A percentile compares a stretch with the other conserved stretches of the same genome.
Conservation (phyloP, 2,888 invertebrate genomes). For the Trichopria drosophilae region DNA sequence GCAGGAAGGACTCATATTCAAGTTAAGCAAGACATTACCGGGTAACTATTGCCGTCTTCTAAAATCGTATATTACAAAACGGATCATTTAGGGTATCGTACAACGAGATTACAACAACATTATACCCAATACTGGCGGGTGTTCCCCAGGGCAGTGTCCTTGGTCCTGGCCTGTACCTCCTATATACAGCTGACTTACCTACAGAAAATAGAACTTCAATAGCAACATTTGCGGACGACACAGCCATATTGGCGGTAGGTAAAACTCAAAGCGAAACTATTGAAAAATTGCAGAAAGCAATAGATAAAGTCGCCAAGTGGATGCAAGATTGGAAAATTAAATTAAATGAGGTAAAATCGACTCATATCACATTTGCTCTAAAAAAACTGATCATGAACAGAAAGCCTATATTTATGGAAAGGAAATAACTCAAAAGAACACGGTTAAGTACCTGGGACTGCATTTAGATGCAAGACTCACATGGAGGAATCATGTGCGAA, state of each 20-base stretch:
- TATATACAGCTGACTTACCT: constrained; percentile 33
- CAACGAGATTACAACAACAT: no score
- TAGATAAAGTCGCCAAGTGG: no score
- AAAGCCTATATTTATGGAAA: constrained; percentile 33
- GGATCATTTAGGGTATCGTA: no score
- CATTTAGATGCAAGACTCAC: constrained; percentile 27
- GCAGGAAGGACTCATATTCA: background rate
- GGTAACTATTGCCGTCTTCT: background rate
- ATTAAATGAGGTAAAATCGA: no score
- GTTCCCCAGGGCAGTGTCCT: constrained; percentile 32
- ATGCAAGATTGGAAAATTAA: constrained; percentile 32
- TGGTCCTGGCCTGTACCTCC: constrained; percentile 25
- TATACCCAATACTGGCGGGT: constrained; percentile 2
- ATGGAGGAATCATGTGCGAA: no score
- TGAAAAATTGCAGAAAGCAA: no score
- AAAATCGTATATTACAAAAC: background rate
- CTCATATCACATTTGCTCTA: no score
- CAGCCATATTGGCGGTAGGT: no score
- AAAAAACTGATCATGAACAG: constrained; percentile 33
- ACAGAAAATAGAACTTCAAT: constrained; percentile 9
- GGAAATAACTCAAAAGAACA: background rate
- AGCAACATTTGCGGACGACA: constrained; percentile 34
- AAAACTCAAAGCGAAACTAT: no score
- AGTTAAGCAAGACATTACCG: background rate
- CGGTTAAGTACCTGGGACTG: constrained; percentile 33